phyloP scores from a whole-genome alignment of 1,140 invertebrate genomes.

The Drosophila parvula region DNA sequence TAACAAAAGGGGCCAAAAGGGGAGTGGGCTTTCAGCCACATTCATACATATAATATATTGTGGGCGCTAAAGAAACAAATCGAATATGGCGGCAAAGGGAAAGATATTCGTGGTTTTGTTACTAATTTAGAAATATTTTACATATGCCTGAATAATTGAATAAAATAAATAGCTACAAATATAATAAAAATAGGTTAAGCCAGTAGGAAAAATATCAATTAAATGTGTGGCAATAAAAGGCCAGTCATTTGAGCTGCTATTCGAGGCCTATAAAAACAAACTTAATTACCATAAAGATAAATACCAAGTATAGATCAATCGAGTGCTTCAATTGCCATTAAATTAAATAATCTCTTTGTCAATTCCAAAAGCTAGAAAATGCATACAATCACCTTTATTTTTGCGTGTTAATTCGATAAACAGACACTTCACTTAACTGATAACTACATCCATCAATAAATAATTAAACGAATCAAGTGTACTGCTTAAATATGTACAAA shows the following conservation, averaged over 20 bases:
- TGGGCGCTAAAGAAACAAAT: neutral
- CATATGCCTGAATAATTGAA: slow-evolving; percentile 8
- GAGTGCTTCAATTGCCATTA: neutral
- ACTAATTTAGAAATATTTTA: slow-evolving; percentile 6
- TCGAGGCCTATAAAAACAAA: neutral
- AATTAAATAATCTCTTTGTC: neutral
- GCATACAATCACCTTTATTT: neutral
- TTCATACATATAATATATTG: neutral
- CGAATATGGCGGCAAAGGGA: neutral
- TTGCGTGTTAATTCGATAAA: neutral
- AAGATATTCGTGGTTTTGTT: slow-evolving; percentile 3
- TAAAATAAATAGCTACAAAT: neutral
- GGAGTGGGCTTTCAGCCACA: slow-evolving; percentile 1
- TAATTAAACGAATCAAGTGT: slow-evolving; percentile 12
- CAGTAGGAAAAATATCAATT: neutral
- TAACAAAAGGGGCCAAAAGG: neutral
- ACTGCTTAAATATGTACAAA: slow-evolving; percentile 13
- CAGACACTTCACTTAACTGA: neutral
- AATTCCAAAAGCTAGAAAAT: neutral
- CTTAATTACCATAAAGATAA: neutral
- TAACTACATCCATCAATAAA: neutral
- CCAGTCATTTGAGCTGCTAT: neutral
- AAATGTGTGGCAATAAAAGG: neutral
- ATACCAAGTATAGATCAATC: neutral
- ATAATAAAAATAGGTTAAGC: neutral